Base-by-base conservation (phyloP, 2,797 vertebrate genomes). In the Crocodylus rhombifer region DNA sequence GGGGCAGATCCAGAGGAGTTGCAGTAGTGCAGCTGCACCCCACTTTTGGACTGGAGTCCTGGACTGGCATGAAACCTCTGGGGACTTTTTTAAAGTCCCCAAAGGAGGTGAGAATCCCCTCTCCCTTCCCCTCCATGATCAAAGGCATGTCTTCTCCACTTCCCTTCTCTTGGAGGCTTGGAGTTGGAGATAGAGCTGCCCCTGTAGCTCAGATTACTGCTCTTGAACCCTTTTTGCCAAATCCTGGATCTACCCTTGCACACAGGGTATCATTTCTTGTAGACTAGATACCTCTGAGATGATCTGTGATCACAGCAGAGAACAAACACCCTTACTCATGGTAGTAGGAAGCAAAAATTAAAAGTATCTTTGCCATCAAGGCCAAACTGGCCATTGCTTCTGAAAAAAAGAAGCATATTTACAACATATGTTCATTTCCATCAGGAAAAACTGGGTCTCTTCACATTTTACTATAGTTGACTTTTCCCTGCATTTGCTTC, bases 401-500 rank as follows among this genome's bases (percentile, higher is more conserved):
- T 77, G 80, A 93, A 55, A 57, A 81, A 94, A 87, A 75, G 60
- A 88, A 95, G 85, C 88, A 74, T 94, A 91, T 91, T 94, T 95
- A 88, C 56, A 84, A 89, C 92, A 90, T 93, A 82, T 79, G 62
- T 90, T 80, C 90, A 92, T 96, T 95, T 92, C 74, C 77, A 86
- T 89, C 82, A 71, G 25, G 73, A 94, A 92, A 94, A 63, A 90
- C 55, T 93, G 94, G 95, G 92, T 92, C 86, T 36, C 89, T 67
- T 84, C 61, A 86, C 86, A 84, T 89, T 86, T 93, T 95, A 86
- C 62, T 82, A n/a, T 76, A 92, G 64, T 95, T 94, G 88, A 95
- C 51, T 56, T 9, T 82, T 95, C 42, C 90, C 88, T 94, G 93
- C 84, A 96, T 86, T 89, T 96, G 92, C 92, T 92, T 87, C 80